Percentiles rank a stretch among this genome's conserved stretches.
These are phyloP conservation scores for Gonioctena quinquepunctata DNA, from an alignment of 1,140 invertebrate genomes.

Conservation along the genomic window DNA sequence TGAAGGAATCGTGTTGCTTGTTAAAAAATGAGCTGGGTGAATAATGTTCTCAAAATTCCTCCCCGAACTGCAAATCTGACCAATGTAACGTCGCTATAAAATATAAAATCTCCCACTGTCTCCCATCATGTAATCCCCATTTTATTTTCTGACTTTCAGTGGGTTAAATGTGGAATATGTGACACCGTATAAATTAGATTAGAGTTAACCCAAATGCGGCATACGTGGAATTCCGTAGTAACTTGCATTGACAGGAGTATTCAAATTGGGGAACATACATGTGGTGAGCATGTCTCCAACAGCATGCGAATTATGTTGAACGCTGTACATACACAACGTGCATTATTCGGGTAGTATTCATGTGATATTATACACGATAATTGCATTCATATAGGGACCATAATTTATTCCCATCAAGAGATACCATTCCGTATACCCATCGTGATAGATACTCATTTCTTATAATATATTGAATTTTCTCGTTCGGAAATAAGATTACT, in stretches of 20 bases:
- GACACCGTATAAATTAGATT: slow-evolving; percentile 1
- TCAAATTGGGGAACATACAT: slow-evolving; percentile 6
- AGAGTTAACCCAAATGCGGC: not conserved
- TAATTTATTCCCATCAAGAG: too few species aligned
- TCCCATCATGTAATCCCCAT: not conserved
- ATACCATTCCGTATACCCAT: too few species aligned
- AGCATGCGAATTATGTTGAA: slow-evolving; percentile 9
- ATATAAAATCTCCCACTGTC: too few species aligned
- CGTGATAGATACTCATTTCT: too few species aligned
- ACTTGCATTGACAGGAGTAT: slow-evolving; percentile 7
- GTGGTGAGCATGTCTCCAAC: not conserved
- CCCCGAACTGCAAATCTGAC: too few species aligned
- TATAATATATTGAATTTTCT: too few species aligned
- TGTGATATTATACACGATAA: not conserved
- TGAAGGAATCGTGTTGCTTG: too few species aligned
- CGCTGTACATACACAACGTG: not conserved
- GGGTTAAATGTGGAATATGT: not conserved
- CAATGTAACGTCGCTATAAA: too few species aligned
- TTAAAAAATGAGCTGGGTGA: too few species aligned
- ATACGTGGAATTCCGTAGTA: not conserved
- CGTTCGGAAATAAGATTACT: too few species aligned
- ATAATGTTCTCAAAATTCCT: too few species aligned
- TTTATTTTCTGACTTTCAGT: not conserved
- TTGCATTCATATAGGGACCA: not conserved
- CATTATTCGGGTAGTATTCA: not conserved